Conservation (phyloP, 2,113 vertebrate genomes). For the Varanus salvator region DNA sequence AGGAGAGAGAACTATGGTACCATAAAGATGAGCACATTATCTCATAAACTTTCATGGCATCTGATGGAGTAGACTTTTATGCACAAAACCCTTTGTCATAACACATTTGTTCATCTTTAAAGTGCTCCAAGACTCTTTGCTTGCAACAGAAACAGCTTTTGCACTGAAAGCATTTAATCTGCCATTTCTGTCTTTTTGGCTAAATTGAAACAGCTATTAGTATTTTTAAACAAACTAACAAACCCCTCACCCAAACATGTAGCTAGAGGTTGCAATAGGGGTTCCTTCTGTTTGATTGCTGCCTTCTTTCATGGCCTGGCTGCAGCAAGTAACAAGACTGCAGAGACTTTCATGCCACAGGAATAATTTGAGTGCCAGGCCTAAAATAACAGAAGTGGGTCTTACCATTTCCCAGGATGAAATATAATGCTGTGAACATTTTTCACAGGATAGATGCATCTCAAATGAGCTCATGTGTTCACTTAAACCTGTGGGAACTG, state of each 20-base stretch:
- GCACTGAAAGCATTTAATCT: constrained; percentile 32
- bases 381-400: background rate
- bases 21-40: no score
- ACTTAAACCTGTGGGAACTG: background rate
- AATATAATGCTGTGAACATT: background rate
- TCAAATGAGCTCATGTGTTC: background rate
- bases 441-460: background rate
- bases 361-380: background rate
- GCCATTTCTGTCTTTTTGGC: constrained; percentile 1
- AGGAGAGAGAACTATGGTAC: no score
- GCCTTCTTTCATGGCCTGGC: background rate
- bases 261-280: background rate
- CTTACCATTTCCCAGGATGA: background rate
- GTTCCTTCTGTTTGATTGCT: background rate
- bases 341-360: background rate
- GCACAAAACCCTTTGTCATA: no score
- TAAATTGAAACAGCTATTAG: constrained; percentile 24
- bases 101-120: no score
- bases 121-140: no score
- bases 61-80: no score
- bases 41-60: no score
- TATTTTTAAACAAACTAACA: background rate
- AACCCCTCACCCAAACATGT: background rate
- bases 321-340: background rate
- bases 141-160: background rate